Base-by-base conservation (phyloP, 2,888 invertebrate species). In the Papilio protenor region DNA sequence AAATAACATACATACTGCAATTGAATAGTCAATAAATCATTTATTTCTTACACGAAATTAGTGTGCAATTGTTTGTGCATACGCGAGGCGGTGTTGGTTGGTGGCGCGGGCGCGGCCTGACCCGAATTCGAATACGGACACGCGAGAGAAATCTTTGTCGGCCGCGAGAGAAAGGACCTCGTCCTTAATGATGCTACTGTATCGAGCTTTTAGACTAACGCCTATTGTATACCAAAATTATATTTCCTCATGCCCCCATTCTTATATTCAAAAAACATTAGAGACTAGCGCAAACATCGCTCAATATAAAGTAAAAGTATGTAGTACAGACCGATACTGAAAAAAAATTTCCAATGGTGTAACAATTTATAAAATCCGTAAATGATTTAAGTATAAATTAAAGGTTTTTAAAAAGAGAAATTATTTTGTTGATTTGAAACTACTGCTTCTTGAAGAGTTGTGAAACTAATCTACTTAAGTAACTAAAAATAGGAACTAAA, bases 101-200 rank as follows among this genome's bases (percentile, higher is more conserved):
- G 89, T 23, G 91, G 89, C 85, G 90, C 61, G 61, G 87, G 89
- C 89, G 87, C 66, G 87, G 85, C 87, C 87, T 88, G 93, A 90
- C 93, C 94, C 90, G 90, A 92, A 93, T 94, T 90, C 89, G 82
- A 92, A 92, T 92, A 93, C 91, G 92, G 92, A 88, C 88, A 88
- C 89, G 87, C 88, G 87, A 94, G 93, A 92, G 93, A 93, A 93
- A 93, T 93, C 91, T 91, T 83, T 85, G 85, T 86, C 85, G 81
- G 85, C 84, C 82, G 78, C 84, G 84, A 87, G 90, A 90, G 92
- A 92, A 92, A 92, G 92, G 92, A 91, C 84, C 81, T 86, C 85
- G 85, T 89, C 90, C 89, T 88, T 87, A 86, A 83, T 82, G 79
- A 80, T 83, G 81, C 83, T 61, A 81, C 75, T 66, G 76, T 74